phyloP scores from a whole-genome alignment of 2,113 vertebrate species.

The Apaloderma vittatum region DNA sequence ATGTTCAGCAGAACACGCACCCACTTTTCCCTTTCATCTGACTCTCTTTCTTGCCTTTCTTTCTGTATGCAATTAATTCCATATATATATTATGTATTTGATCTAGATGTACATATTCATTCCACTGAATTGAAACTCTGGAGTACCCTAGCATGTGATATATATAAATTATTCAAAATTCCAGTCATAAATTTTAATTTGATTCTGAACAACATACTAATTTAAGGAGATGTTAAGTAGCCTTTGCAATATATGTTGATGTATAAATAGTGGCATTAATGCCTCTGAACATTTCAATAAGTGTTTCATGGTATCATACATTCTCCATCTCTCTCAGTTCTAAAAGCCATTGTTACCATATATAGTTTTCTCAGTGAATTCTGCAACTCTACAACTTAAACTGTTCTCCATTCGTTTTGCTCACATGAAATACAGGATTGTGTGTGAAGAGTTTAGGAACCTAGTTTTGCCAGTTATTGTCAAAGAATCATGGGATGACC shows the following conservation, averaged over 20 bases:
- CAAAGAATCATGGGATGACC: neutral
- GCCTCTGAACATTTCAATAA: constrained; percentile 46
- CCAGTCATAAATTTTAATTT: constrained; percentile 76
- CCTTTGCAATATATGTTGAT: constrained; percentile 57
- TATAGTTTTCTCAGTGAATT: neutral
- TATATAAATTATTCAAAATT: constrained; percentile 76
- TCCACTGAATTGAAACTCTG: constrained; percentile 49
- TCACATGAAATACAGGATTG: neutral
- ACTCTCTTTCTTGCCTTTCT: neutral
- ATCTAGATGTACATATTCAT: constrained; percentile 50
- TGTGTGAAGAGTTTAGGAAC: neutral
- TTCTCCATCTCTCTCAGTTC: neutral
- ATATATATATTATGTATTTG: constrained; percentile 49
- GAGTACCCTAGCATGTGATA: constrained; percentile 46
- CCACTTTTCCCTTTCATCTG: neutral
- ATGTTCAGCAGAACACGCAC: neutral
- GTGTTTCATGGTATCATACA: neutral
- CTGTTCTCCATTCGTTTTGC: neutral
- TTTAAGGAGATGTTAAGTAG: constrained; percentile 74
- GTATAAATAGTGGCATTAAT: constrained; percentile 70
- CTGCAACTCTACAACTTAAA: neutral
- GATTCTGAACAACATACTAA: constrained; percentile 59
- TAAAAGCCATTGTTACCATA: constrained; percentile 1
- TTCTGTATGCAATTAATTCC: constrained; percentile 27
- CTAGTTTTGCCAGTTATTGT: neutral